Conservation (phyloP, 37 sponge, comb jelly and placozoan species). For the Haliclona indistincta region DNA sequence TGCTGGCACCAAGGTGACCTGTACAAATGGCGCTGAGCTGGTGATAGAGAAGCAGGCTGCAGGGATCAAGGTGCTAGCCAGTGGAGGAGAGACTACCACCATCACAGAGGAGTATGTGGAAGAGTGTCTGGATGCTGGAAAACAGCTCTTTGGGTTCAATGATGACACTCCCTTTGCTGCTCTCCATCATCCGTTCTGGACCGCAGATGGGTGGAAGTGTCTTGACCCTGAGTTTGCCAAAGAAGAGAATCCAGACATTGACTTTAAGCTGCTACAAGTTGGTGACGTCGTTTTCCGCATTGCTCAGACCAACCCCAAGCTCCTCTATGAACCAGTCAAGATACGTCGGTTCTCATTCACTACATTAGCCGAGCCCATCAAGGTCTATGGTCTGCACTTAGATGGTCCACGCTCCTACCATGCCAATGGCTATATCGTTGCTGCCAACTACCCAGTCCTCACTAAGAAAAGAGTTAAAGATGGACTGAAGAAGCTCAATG, state of each 20-base stretch:
- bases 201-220: constrained; percentile 16
- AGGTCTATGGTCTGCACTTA: constrained; percentile 18
- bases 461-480: constrained; percentile 17
- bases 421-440: constrained; percentile 15
- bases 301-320: constrained; percentile 13
- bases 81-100: constrained; percentile 12
- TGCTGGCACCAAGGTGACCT: constrained; percentile 4
- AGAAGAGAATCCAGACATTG: constrained; percentile 16
- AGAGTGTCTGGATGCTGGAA: not conserved
- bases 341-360: constrained; percentile 1
- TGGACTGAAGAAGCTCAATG: constrained; percentile 15
- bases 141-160: constrained; percentile 20
- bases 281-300: constrained; percentile 15
- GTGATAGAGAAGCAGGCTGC: constrained; percentile 2
- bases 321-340: constrained; percentile 22
- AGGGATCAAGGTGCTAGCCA: not conserved
- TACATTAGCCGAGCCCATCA: not conserved
- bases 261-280: constrained; percentile 18
- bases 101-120: constrained; percentile 8
- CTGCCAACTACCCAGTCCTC: constrained; percentile 24
- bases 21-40: not conserved
- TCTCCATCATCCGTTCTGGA: constrained; percentile 15
- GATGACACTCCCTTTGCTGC: constrained; percentile 19
- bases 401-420: constrained; percentile 22
- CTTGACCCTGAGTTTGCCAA: constrained; percentile 15